Conservation (phyloP, 2,113 vertebrate species). For the Coptodon bakossiorum region DNA sequence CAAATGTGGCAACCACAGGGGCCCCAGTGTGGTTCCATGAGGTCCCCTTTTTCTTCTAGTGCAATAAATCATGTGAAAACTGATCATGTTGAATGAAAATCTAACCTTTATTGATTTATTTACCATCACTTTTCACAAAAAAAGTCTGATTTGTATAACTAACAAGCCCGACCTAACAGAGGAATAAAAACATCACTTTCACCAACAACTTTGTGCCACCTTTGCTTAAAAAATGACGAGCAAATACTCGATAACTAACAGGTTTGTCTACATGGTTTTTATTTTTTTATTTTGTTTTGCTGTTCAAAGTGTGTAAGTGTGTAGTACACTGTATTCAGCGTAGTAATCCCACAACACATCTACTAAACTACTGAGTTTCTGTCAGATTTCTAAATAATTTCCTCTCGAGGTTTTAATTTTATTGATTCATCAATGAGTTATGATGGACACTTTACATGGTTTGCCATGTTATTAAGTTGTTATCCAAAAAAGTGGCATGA, state of each 20-base stretch:
- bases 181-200: neutral
- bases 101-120: rapidly evolving
- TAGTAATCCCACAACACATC: neutral
- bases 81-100: neutral
- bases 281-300: neutral
- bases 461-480: neutral
- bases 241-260: rapidly evolving
- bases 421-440: rapidly evolving
- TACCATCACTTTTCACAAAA: rapidly evolving
- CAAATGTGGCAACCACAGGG: neutral
- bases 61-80: neutral
- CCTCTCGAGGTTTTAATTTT: rapidly evolving
- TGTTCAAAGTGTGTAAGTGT: neutral
- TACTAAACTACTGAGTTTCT: neutral
- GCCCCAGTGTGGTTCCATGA: neutral
- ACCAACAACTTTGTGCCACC: neutral
- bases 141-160: neutral
- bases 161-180: neutral
- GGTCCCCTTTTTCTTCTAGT: neutral
- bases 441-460: rapidly evolving
- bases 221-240: neutral
- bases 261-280: neutral
- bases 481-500: rapidly evolving
- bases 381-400: neutral
- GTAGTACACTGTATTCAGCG: neutral